These are phyloP conservation scores for Leptosomus discolor DNA, from an alignment of 2,113 vertebrate species.

Conservation along the genomic window DNA sequence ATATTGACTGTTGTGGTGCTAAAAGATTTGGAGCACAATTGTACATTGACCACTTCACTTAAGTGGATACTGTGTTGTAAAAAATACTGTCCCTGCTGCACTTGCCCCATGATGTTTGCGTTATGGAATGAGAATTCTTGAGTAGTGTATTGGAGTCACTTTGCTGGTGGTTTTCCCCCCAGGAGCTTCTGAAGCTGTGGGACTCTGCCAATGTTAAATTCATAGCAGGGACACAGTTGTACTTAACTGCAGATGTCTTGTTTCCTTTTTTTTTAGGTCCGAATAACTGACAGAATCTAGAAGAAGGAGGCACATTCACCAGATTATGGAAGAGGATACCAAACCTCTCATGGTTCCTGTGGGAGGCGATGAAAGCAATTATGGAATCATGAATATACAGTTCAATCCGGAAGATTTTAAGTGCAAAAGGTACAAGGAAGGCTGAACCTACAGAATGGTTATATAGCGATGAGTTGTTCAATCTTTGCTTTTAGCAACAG, in stretches of 20 bases:
- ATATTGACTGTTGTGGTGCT: not conserved
- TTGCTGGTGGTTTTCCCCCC: not conserved
- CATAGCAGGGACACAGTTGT: not conserved
- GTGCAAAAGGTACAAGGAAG: constrained; percentile 70
- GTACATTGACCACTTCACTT: not conserved
- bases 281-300: not conserved
- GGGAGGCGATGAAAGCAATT: constrained; percentile 44
- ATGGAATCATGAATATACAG: constrained; percentile 75
- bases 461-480: not conserved
- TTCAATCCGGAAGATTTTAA: constrained; percentile 72
- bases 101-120: not conserved
- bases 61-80: not conserved
- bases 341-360: constrained; percentile 59
- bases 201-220: not conserved
- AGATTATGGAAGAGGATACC: constrained; percentile 58
- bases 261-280: constrained; percentile 11
- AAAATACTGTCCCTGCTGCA: not conserved
- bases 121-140: not conserved
- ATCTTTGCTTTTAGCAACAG: not conserved
- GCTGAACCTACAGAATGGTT: not conserved
- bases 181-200: not conserved
- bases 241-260: not conserved
- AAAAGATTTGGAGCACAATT: not conserved
- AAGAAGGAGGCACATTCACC: not conserved
- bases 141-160: not conserved